Evolutionary conservation across 2,113 vertebrate genomes (phyloP), one percentile per base, ranked within the genome.

Genomic region (Catagonus wagneri): DNA sequence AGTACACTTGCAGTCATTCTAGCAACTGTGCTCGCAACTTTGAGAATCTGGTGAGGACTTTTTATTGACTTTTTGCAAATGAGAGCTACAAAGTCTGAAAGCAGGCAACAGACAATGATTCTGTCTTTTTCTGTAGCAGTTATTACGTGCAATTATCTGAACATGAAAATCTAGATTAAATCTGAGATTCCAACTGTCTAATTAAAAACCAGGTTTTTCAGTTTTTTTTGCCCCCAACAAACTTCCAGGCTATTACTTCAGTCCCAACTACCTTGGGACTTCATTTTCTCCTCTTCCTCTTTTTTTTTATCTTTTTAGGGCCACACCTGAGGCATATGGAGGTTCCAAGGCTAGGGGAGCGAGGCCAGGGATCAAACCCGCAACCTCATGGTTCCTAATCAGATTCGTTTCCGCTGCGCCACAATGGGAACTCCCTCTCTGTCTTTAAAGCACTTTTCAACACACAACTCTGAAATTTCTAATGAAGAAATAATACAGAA

Each of bases 111-210:
- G 0, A 72, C 44, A 3, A 2, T 63, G 50, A 93, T 23, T 29
- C 54, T 90, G 25, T 66, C 36, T 78, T 93, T 87, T 56, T 69
- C 69, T 72, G 52, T 0, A 81, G 78, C 44, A 90, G 27, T 87
- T 61, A 76, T 20, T 84, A 54, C 6, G 15, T 20, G 17, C n/a
- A 69, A 32, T 85, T 76, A 86, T 83, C 79, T 96, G 69, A 95
- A 95, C 95, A 93, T 65, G 39, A 93, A 88, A 89, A 65, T 71
- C 58, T 63, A 92, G 20, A 39, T 91, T 36, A 93, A 92, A 79
- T 54, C 61, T 32, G 29, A 72, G 50, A 89, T 56, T 86, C 39
- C 54, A 39, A 44, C 15, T 68, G 17, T 78, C 34, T 92, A 88
- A 90, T 90, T 90, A 83, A 92, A 93, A 44, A 90, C n/a, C 20